A percentile compares a stretch with the other conserved stretches of the same genome.
Conservation (phyloP, 2,797 vertebrate species). For the Tenualosa ilisha region DNA sequence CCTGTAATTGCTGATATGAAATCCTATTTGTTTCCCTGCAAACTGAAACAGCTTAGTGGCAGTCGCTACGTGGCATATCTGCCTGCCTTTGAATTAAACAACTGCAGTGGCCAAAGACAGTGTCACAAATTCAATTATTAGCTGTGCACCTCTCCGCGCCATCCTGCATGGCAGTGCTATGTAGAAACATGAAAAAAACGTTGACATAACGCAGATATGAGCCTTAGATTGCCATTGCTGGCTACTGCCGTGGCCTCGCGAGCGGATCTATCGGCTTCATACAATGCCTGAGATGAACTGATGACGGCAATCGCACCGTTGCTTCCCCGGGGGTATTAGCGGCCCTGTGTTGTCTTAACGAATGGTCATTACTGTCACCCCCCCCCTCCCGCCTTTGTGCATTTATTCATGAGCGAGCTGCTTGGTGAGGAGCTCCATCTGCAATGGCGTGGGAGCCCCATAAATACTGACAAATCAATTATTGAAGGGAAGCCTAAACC, state of each 20-base stretch:
- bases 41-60: constrained; percentile 44
- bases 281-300: background rate
- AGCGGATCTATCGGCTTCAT: background rate
- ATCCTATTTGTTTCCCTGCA: constrained; percentile 40
- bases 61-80: no score
- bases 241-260: no score
- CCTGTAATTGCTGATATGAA: constrained; percentile 50
- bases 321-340: background rate
- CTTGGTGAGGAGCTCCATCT: background rate
- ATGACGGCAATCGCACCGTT: no score
- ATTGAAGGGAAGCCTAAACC: background rate
- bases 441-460: background rate
- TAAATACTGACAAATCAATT: constrained; percentile 26
- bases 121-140: constrained; percentile 9
- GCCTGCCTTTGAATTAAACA: background rate
- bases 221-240: background rate
- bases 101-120: background rate
- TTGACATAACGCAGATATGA: background rate
- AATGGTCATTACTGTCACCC: constrained; percentile 20
- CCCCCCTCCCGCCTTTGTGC: background rate
- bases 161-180: background rate
- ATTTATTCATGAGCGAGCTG: constrained; percentile 7
- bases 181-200: no score
- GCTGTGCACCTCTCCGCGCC: background rate
- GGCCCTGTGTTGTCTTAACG: background rate